Conservation (phyloP, 2,888 invertebrate species). For the Elysia crispata region DNA sequence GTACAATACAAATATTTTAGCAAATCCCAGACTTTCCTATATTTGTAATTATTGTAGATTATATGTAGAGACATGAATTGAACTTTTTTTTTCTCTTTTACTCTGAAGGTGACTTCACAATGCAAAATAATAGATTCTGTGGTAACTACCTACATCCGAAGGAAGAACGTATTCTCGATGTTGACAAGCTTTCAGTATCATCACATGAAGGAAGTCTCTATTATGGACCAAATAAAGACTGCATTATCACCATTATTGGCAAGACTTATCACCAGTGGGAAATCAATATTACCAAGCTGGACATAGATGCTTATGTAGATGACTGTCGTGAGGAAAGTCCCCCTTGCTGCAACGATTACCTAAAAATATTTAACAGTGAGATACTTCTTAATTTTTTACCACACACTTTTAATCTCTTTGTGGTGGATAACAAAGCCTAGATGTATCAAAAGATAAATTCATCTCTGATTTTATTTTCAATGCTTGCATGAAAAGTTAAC, state of each 20-base stretch:
- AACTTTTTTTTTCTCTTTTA: neutral
- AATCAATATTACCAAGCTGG: slow-evolving; percentile 50
- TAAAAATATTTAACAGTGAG: slow-evolving; percentile 61
- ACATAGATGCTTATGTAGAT: slow-evolving; percentile 54
- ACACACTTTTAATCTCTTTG: too few species aligned
- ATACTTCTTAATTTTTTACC: neutral
- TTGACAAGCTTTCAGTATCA: slow-evolving; percentile 38
- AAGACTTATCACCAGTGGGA: slow-evolving; percentile 57
- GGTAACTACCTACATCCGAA: slow-evolving; percentile 7
- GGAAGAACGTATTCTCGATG: slow-evolving; percentile 37
- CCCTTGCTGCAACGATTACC: slow-evolving; percentile 57
- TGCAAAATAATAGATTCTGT: slow-evolving; percentile 34
- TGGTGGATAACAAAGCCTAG: too few species aligned
- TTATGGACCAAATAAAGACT: slow-evolving; percentile 55
- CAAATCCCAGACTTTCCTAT: too few species aligned
- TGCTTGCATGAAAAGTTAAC: too few species aligned
- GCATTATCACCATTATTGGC: slow-evolving; percentile 59
- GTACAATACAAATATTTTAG: too few species aligned
- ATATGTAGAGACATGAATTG: too few species aligned
- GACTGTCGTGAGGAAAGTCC: slow-evolving; percentile 49
- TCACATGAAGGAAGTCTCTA: slow-evolving; percentile 53
- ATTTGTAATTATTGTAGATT: too few species aligned
- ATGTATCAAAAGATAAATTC: too few species aligned
- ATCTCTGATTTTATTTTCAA: too few species aligned
- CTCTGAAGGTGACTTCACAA: slow-evolving; percentile 34